Base-by-base conservation (phyloP, 2,888 invertebrate species). In the Pteria penguin region DNA sequence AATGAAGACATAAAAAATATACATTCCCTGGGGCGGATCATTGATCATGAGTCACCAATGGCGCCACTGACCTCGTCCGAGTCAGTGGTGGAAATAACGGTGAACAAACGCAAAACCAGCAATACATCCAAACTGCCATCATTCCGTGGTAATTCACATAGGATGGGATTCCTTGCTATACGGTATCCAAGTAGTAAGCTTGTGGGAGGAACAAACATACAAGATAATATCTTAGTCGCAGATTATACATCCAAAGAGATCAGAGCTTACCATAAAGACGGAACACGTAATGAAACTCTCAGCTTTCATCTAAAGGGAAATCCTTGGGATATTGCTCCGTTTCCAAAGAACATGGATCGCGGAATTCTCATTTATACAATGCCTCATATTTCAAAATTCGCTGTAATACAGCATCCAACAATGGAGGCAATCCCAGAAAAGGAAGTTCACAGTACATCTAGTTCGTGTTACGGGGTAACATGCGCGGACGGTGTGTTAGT, bases 221-320 rank as follows among this genome's bases (percentile, higher is more conserved):
- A 55, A 14, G 54, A 31, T 4, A 55, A 33, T 31, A 11, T 68
- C 11, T 24, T 68, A 2, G 4, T 68, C 24, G 68, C 68, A n/a
- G 68, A 68, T 52, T 57, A 68, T 33, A 68, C 33, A 1, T 32
- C 57, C 57, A 55, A 57, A 11, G 68, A 68, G 24, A 57, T 68
- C 18, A 45, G 68, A 11, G 58, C 55, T 24, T 68, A 68, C 18
- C 27, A 54, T 1, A 57, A 33, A 14, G 57, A 68, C n/a, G 33
- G 68, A 32, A 57, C 55, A 2, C 68, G 29, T 0, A 52, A 68
- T 24, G 33, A 68, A 14, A 32, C 68, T 4, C 33, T 68, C 2
- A 68, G 32, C 32, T 57, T 68, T 32, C 31, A 68, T 32, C 33
- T 68, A 33, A 14, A 29, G 8, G 68, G 68, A 4, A 55, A 68